Evolutionary conservation across 23 tunicate genomes (phyloP).

Genomic region (Halocynthia roretzi): DNA sequence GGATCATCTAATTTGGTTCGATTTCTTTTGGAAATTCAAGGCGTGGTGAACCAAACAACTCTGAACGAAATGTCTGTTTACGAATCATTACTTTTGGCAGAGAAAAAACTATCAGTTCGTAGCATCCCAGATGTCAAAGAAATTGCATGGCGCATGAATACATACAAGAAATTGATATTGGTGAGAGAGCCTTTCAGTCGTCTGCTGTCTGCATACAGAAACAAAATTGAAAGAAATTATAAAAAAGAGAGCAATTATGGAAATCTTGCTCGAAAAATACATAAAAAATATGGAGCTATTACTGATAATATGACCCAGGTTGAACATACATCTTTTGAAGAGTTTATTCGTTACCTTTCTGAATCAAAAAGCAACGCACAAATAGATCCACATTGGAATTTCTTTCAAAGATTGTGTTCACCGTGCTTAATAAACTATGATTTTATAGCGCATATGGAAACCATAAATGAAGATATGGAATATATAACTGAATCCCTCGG

Average conservation of each 20-base stretch:
- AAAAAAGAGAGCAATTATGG: not conserved
- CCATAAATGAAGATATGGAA: conserved; percentile 40
- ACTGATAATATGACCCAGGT: not conserved
- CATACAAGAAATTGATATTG: conserved; percentile 8
- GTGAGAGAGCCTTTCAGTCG: conserved; percentile 26
- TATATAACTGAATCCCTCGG: conserved; percentile 3
- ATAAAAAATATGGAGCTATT: conserved; percentile 1
- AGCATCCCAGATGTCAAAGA: not conserved
- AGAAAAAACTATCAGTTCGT: conserved; percentile 20
- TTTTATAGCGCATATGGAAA: conserved; percentile 30
- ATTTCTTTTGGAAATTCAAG: conserved; percentile 9
- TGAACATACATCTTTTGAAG: conserved; percentile 5
- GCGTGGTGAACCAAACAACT: not conserved
- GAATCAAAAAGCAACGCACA: not conserved
- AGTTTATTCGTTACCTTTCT: not conserved
- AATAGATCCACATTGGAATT: conserved; percentile 46
- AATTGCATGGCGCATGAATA: not conserved
- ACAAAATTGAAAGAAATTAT: conserved; percentile 13
- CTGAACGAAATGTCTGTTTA: not conserved
- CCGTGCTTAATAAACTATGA: conserved; percentile 72
- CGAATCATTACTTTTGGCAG: not conserved
- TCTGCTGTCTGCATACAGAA: conserved; percentile 13
- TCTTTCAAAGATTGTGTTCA: conserved; percentile 37
- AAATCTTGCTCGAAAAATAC: not conserved
- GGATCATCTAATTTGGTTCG: conserved; percentile 42